phyloP scores from a whole-genome alignment of 1,140 invertebrate genomes.

The Microplitis mediator region DNA sequence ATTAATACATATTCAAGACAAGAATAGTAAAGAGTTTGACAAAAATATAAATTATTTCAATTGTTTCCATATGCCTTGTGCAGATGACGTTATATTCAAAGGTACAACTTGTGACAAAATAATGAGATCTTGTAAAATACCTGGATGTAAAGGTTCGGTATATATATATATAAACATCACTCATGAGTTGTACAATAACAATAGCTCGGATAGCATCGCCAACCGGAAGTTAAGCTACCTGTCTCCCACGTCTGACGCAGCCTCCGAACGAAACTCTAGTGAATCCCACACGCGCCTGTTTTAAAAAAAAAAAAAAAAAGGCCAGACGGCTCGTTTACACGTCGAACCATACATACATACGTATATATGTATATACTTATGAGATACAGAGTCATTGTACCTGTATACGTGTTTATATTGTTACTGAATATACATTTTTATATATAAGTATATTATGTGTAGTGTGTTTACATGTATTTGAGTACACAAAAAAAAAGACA shows the following conservation, averaged over 20 bases:
- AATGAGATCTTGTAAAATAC: too few relatives aligned
- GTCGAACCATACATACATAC: neutral
- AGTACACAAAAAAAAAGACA: neutral
- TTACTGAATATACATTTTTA: conserved; percentile 1
- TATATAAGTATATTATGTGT: neutral
- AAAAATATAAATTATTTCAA: too few relatives aligned
- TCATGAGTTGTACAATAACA: conserved; percentile 7
- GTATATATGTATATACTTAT: too few relatives aligned
- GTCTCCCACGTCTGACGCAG: conserved; percentile 60
- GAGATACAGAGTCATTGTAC: neutral
- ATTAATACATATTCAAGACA: too few relatives aligned
- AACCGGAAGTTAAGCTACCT: conserved; percentile 58
- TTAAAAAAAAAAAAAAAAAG: neutral
- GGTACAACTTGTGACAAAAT: too few relatives aligned
- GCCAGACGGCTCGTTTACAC: neutral
- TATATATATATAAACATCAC: conserved; percentile 10
- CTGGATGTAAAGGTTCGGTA: neutral
- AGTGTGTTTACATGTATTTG: neutral
- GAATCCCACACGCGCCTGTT: conserved; percentile 19
- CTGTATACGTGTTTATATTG: conserved; percentile 5
- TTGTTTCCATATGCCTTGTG: too few relatives aligned
- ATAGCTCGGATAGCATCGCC: conserved; percentile 4
- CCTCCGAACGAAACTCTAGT: conserved; percentile 45
- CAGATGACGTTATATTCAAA: too few relatives aligned
- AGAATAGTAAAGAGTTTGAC: too few relatives aligned